phyloP scores from a whole-genome alignment of 2,888 invertebrate genomes.

The Chaitophorus viminalis region DNA sequence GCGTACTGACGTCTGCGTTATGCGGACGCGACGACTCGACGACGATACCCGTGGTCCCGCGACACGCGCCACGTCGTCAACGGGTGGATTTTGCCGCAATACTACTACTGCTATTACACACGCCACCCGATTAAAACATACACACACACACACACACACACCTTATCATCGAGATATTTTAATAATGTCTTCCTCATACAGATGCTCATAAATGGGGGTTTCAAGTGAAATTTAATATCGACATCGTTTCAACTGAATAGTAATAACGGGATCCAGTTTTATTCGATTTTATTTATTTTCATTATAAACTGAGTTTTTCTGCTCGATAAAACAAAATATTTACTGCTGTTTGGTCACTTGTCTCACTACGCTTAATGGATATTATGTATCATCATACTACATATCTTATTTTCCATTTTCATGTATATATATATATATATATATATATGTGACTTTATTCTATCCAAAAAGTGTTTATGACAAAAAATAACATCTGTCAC shows the following conservation, averaged over 20 bases:
- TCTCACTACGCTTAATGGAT: neutral
- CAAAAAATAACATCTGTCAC: too few relatives aligned
- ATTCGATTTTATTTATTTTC: neutral
- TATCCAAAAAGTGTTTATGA: too few relatives aligned
- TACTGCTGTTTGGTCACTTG: neutral
- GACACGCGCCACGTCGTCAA: constrained; percentile 8
- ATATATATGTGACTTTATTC: too few relatives aligned
- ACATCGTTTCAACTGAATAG: neutral
- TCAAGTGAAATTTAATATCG: neutral
- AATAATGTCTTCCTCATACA: neutral
- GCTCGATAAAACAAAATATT: neutral
- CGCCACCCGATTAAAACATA: constrained; percentile 11
- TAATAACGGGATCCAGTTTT: neutral
- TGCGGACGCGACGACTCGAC: constrained; percentile 7
- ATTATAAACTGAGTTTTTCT: neutral
- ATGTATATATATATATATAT: too few relatives aligned
- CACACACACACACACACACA: too few relatives aligned
- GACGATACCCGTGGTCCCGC: neutral
- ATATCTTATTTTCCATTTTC: too few relatives aligned
- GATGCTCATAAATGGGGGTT: neutral
- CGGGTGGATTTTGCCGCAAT: constrained; percentile 28
- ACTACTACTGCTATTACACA: constrained; percentile 13
- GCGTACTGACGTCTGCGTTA: neutral
- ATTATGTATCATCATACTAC: too few relatives aligned
- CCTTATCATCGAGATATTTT: neutral